phyloP scores from a whole-genome alignment of 2,797 vertebrate genomes.

The Lacerta bilineata region DNA sequence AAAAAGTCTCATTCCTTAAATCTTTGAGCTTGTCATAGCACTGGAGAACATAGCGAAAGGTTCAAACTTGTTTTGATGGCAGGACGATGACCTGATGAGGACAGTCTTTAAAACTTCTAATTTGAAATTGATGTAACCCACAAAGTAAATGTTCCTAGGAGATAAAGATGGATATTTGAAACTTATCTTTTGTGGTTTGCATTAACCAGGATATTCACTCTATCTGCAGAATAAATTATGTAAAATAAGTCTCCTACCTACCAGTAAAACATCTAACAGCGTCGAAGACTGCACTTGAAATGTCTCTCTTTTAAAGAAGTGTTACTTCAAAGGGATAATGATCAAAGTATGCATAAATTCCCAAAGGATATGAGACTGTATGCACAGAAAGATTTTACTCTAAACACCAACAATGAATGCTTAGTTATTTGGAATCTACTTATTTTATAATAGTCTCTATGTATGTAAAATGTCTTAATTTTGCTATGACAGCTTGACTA shows the following conservation, averaged over 20 bases:
- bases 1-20: background rate
- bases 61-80: background rate
- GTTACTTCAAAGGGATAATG: conserved; percentile 88
- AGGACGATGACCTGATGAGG: conserved; percentile 6
- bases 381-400: conserved; percentile 81
- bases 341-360: conserved; percentile 90
- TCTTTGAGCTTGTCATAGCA: background rate
- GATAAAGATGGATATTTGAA: conserved; percentile 59
- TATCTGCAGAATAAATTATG: conserved; percentile 85
- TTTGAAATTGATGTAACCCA: conserved; percentile 11
- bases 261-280: conserved; percentile 78
- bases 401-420: conserved; percentile 84
- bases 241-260: conserved; percentile 76
- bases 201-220: conserved; percentile 35
- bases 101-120: conserved; percentile 10
- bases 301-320: conserved; percentile 84
- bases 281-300: conserved; percentile 83
- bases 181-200: conserved; percentile 44
- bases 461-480: conserved; percentile 76
- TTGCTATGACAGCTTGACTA: conserved; percentile 70
- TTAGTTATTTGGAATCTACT: conserved; percentile 83
- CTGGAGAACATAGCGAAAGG: background rate
- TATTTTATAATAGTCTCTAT: conserved; percentile 75
- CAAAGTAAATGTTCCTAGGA: conserved; percentile 53
- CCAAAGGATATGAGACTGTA: conserved; percentile 79